Evolutionary conservation across 2,797 vertebrate species (phyloP).

Genomic region (Cyclura pinguis): DNA sequence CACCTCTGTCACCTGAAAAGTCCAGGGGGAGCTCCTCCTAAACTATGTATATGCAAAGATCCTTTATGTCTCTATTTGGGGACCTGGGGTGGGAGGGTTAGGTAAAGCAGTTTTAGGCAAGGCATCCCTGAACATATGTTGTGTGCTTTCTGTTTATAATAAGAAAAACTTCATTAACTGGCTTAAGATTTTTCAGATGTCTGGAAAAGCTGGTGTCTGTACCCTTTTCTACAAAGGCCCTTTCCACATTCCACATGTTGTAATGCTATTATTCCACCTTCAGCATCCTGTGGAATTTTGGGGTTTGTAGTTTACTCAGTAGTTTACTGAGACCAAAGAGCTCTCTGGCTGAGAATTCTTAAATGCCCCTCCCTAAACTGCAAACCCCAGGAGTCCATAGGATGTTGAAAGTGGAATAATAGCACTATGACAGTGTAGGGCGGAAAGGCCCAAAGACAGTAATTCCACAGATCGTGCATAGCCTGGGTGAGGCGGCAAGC

Average conservation of each 20-base stretch:
- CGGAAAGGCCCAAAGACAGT: background rate
- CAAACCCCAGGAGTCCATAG: too few species aligned
- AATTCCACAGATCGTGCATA: background rate
- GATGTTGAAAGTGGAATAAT: too few species aligned
- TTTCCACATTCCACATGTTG: too few species aligned
- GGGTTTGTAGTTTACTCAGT: too few species aligned
- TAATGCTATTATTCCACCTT: too few species aligned
- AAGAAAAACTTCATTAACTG: background rate
- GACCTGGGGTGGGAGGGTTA: background rate
- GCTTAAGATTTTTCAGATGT: background rate
- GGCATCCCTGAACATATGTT: background rate
- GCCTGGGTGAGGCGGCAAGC: background rate
- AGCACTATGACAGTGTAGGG: too few species aligned
- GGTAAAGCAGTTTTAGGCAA: background rate
- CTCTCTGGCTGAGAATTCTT: too few species aligned
- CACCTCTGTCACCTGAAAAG: background rate
- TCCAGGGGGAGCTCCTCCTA: background rate
- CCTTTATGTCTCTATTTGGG: background rate
- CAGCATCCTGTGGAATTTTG: too few species aligned
- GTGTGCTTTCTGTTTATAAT: background rate
- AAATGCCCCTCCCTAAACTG: too few species aligned
- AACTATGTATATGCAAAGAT: background rate
- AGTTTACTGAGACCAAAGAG: too few species aligned
- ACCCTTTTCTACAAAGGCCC: too few species aligned
- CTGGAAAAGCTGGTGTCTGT: too few species aligned